Evolutionary conservation across 1,140 invertebrate species (phyloP), one percentile per base, ranked within the genome.

Genomic region (Trichogramma pretiosum): DNA sequence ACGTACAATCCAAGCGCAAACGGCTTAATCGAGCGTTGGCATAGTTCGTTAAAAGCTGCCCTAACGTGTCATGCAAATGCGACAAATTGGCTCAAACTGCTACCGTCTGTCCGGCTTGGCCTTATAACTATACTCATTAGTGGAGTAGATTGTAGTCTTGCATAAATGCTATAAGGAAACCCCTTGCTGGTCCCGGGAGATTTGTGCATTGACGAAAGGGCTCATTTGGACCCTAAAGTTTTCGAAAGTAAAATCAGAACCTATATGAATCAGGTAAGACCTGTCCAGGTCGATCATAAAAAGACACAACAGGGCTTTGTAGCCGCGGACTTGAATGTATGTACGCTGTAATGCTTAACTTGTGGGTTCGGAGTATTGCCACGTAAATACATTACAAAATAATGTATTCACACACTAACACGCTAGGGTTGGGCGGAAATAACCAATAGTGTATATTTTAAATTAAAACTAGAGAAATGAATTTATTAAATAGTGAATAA

Each of bases 111-210:
- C n/a, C n/a, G n/a, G n/a, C n/a, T n/a, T n/a, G n/a, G n/a, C n/a
- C n/a, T n/a, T n/a, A n/a, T n/a, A n/a, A n/a, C n/a, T n/a, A n/a
- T n/a, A n/a, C n/a, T n/a, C n/a, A n/a, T n/a, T n/a, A 54, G 57
- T 34, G 58, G 64, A 35, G 22, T 62, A 1, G 32, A 60, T 13
- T 47, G 54, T 26, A 56, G 56, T 13, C 54, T 61, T 26, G 61
- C 62, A 1, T 58, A 67, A 52, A 23, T 67, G 10, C 19, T 64
- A 5, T 63, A 55, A 26, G 59, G 60, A 8, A 54, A 52, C 18
- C 41, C 58, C 10, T 28, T 64, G 8, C 33, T 57, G 13, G 36
- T 66, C 1, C 59, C 61, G 11, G 59, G 59, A 2, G 63, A 70
- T 52, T 62, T 67, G 35, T 56, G 69, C 26, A 23, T 48, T 9